Percentiles rank a stretch among this genome's conserved stretches.
Evolutionary conservation across 2,888 invertebrate genomes (phyloP).

Genomic region (Pammene aurita): DNA sequence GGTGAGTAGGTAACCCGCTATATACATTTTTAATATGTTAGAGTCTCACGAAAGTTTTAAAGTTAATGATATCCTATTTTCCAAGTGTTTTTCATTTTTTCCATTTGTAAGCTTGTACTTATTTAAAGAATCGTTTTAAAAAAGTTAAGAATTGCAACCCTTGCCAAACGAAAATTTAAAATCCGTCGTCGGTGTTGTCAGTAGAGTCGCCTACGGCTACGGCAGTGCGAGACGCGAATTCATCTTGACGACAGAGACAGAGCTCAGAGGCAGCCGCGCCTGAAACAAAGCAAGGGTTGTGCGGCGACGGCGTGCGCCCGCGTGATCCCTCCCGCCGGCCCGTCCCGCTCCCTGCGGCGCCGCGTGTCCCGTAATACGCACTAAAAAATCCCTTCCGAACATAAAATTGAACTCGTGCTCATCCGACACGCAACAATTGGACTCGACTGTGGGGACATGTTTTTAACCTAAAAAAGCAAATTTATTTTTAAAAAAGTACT

Average conservation of each 20-base stretch:
- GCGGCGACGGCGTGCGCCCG: conserved; percentile 37
- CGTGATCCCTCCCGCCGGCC: conserved; percentile 23
- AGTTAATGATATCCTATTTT: too few relatives aligned
- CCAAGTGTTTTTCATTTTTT: too few relatives aligned
- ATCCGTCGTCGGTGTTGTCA: too few relatives aligned
- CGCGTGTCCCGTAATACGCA: conserved; percentile 71
- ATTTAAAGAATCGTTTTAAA: too few relatives aligned
- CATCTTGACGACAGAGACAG: not conserved
- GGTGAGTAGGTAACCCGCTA: too few relatives aligned
- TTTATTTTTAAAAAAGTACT: conserved; percentile 79
- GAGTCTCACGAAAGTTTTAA: too few relatives aligned
- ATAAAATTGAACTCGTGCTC: conserved; percentile 81
- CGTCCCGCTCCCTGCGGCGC: conserved; percentile 44
- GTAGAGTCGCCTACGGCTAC: too few relatives aligned
- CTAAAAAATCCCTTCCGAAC: conserved; percentile 79
- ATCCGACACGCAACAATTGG: conserved; percentile 83
- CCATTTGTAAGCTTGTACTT: too few relatives aligned
- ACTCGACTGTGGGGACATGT: conserved; percentile 77
- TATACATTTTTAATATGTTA: too few relatives aligned
- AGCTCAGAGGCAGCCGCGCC: conserved; percentile 27
- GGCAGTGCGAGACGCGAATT: too few relatives aligned
- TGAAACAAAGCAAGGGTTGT: conserved; percentile 44
- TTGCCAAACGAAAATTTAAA: too few relatives aligned
- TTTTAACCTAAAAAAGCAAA: conserved; percentile 76
- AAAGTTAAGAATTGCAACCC: too few relatives aligned